Conservation (phyloP, 2,797 vertebrate genomes). For the Notoglanidium macrostoma region DNA sequence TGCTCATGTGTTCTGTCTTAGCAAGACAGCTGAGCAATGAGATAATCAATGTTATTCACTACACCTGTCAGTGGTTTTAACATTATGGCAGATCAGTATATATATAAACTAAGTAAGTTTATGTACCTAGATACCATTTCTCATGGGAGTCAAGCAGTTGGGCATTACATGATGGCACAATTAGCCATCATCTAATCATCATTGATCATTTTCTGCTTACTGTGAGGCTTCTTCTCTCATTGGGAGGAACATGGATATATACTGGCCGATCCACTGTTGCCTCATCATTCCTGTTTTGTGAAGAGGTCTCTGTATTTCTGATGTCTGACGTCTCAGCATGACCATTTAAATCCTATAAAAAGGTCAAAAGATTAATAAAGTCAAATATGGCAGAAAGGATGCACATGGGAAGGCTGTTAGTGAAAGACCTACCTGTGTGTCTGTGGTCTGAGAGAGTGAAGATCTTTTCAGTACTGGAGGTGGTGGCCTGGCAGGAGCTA, state of each 20-base stretch:
- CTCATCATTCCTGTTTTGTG: background rate
- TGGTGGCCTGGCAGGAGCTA: background rate
- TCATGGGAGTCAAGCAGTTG: background rate
- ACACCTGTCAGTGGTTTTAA: too few relatives aligned
- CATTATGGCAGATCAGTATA: too few relatives aligned
- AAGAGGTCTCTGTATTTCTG: background rate
- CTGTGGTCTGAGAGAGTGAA: slow-evolving; percentile 7
- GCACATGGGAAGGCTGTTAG: background rate
- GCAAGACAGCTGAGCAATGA: too few relatives aligned
- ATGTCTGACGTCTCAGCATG: background rate
- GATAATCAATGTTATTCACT: too few relatives aligned
- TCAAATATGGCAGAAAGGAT: background rate
- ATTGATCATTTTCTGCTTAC: background rate
- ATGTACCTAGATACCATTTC: background rate
- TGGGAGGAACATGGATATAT: background rate
- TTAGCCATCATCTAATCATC: background rate
- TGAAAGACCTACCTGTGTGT: background rate
- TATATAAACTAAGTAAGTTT: too few relatives aligned
- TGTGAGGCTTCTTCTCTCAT: background rate
- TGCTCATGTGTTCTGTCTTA: too few relatives aligned
- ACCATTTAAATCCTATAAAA: background rate
- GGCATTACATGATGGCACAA: background rate
- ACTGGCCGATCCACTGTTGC: too few relatives aligned
- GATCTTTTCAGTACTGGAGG: slow-evolving; percentile 10
- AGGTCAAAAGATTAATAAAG: background rate